These are phyloP conservation scores for Zaprionus vittiger DNA, from an alignment of 1,140 invertebrate genomes.

Conservation along the genomic window DNA sequence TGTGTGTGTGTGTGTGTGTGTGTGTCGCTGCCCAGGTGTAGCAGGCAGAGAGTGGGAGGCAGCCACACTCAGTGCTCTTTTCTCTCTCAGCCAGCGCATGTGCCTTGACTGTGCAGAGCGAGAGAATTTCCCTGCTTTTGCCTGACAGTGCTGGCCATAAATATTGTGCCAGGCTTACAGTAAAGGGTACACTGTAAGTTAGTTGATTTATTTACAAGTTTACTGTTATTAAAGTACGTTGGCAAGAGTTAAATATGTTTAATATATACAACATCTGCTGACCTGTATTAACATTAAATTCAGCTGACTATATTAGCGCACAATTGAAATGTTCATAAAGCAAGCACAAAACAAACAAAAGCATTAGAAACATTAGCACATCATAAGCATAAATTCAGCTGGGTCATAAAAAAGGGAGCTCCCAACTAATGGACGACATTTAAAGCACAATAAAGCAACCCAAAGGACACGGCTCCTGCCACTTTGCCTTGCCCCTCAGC, in stretches of 20 bases:
- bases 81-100: slow-evolving; percentile 7
- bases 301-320: background rate
- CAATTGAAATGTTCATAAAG: slow-evolving; percentile 26
- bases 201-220: background rate
- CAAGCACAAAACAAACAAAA: slow-evolving; percentile 35
- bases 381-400: slow-evolving; percentile 70
- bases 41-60: slow-evolving; percentile 18
- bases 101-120: slow-evolving; percentile 19
- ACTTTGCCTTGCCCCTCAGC: slow-evolving; percentile 8
- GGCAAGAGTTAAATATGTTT: background rate
- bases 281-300: background rate
- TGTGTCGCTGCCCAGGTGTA: slow-evolving; percentile 17
- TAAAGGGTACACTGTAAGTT: background rate
- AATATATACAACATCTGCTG: background rate
- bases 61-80: background rate
- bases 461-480: slow-evolving; percentile 34
- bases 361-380: slow-evolving; percentile 64
- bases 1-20: slow-evolving; percentile 10
- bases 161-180: background rate
- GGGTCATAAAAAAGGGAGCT: slow-evolving; percentile 38
- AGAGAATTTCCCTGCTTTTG: slow-evolving; percentile 24
- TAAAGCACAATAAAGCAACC: slow-evolving; percentile 61
- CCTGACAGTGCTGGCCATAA: slow-evolving; percentile 13
- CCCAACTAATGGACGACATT: slow-evolving; percentile 62
- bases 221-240: background rate